Evolutionary conservation across 2,888 invertebrate species (phyloP).

Genomic region (Perizoma affinitatum): DNA sequence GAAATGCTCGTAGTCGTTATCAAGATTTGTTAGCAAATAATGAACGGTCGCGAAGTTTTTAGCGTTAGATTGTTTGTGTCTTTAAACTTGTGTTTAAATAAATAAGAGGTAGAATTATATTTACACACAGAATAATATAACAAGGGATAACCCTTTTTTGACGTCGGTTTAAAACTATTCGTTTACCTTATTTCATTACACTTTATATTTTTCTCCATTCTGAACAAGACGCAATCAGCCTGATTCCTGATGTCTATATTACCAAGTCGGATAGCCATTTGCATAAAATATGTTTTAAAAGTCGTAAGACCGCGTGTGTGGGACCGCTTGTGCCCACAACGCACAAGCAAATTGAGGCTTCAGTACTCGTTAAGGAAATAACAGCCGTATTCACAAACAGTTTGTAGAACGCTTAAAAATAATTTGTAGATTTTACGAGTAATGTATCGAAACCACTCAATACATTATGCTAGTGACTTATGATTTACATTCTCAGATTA

Average conservation of each 20-base stretch:
- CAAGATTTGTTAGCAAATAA: constrained; percentile 74
- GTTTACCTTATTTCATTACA: too few species aligned
- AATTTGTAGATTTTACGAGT: too few species aligned
- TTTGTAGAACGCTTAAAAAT: not conserved
- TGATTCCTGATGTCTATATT: constrained; percentile 57
- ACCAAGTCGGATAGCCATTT: constrained; percentile 52
- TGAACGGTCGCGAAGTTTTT: constrained; percentile 66
- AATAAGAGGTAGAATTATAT: too few species aligned
- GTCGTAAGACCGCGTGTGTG: constrained; percentile 57
- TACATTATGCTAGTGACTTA: too few species aligned
- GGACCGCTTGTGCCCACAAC: constrained; percentile 36
- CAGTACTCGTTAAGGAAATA: constrained; percentile 61
- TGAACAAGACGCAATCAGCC: constrained; percentile 1
- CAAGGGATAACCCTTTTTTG: too few species aligned
- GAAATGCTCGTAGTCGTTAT: constrained; percentile 62
- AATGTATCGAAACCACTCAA: too few species aligned
- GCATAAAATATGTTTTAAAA: constrained; percentile 25
- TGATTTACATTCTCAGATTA: too few species aligned
- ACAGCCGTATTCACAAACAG: constrained; percentile 14
- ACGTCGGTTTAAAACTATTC: too few species aligned
- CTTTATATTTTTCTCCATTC: too few species aligned
- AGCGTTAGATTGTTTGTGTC: constrained; percentile 52
- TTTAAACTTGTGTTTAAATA: constrained; percentile 25
- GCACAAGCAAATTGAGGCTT: constrained; percentile 63
- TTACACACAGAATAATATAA: too few species aligned